A percentile compares a stretch with the other conserved stretches of the same genome.
Conservation (phyloP, 2,888 invertebrate species). For the Dynastes maya region DNA sequence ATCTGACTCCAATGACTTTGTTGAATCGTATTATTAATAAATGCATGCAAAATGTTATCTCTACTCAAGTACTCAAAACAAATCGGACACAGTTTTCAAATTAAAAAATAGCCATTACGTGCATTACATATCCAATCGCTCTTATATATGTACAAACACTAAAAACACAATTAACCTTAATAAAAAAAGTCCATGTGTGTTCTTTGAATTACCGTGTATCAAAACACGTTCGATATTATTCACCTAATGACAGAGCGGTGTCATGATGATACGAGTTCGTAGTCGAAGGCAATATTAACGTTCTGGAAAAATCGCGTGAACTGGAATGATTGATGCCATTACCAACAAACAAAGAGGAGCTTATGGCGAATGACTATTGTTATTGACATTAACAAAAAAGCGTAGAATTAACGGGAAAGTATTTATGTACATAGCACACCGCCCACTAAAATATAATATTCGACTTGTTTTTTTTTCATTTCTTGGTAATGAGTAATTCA, state of each 20-base stretch:
- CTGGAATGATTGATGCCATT: not conserved
- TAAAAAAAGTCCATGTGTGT: not conserved
- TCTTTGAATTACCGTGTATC: not conserved
- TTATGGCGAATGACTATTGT: not conserved
- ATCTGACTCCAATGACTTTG: too few species aligned
- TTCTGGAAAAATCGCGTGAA: not conserved
- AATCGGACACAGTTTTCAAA: too few species aligned
- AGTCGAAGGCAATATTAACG: not conserved
- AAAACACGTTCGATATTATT: not conserved
- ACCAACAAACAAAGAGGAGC: not conserved
- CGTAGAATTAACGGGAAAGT: not conserved
- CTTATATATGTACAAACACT: not conserved
- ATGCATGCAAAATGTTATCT: too few species aligned
- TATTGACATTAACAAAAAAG: not conserved
- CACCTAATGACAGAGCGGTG: not conserved
- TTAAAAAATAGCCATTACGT: too few species aligned
- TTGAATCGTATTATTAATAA: too few species aligned
- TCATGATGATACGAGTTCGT: not conserved
- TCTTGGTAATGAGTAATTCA: too few species aligned
- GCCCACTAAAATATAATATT: too few species aligned
- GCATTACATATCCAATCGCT: not conserved
- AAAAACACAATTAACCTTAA: not conserved
- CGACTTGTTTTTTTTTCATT: too few species aligned
- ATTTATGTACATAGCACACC: too few species aligned
- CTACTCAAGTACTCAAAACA: too few species aligned